phyloP scores from a whole-genome alignment of 2,113 vertebrate species.

The Grus americana region DNA sequence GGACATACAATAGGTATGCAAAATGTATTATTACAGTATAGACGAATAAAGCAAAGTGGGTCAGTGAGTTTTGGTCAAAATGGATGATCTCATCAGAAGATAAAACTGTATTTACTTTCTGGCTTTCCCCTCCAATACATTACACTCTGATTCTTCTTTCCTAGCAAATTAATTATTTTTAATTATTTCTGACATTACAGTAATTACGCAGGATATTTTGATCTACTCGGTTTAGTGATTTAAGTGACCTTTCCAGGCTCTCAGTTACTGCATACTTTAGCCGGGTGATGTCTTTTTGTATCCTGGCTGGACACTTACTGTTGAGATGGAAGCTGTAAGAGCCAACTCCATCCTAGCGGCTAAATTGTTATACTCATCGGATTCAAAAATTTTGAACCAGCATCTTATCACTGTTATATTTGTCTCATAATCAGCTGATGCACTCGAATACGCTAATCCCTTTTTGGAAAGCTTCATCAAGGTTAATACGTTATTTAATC shows the following conservation, averaged over 20 bases:
- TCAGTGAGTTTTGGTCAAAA: slow-evolving; percentile 35
- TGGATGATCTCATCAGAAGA: neutral
- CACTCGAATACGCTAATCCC: slow-evolving; percentile 33
- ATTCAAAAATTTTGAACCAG: slow-evolving; percentile 56
- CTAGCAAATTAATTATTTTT: neutral
- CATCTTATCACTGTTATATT: slow-evolving; percentile 43
- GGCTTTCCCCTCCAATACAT: neutral
- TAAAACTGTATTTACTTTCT: slow-evolving; percentile 3
- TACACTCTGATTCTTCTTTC: neutral
- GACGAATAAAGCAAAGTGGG: neutral
- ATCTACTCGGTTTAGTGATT: neutral
- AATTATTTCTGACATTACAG: neutral
- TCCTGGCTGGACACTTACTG: neutral
- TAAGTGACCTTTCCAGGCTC: neutral
- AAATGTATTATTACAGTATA: slow-evolving; percentile 5
- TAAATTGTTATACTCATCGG: slow-evolving; percentile 28
- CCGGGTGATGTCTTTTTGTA: neutral
- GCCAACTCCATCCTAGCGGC: slow-evolving; percentile 8
- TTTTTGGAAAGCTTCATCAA: slow-evolving; percentile 63
- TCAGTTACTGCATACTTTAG: slow-evolving; percentile 18
- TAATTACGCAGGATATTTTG: slow-evolving; percentile 16
- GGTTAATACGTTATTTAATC: slow-evolving; percentile 68
- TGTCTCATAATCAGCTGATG: slow-evolving; percentile 53
- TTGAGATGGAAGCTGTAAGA: slow-evolving; percentile 14
- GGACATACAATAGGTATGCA: neutral